Evolutionary conservation across 1,140 invertebrate genomes (phyloP), one percentile per base, ranked within the genome.

Genomic region (Nephila pilipes): DNA sequence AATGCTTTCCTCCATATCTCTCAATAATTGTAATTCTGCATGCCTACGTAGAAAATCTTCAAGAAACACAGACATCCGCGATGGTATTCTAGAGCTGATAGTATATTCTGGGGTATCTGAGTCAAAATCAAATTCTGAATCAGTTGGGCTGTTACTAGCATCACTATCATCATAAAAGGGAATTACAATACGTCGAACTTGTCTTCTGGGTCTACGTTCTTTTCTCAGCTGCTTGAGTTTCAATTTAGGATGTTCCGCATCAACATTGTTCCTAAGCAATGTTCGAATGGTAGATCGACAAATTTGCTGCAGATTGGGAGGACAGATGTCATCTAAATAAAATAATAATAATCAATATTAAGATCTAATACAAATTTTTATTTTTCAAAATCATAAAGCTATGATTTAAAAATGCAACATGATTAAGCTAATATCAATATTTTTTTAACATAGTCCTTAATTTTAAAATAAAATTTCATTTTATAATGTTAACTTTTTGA

Each of bases 281-380:
- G 95, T 95, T 36, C 97, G 95, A 58, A 97, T 97, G 63, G 94
- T 95, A 18, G 95, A 95, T 32, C 97, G 96, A 94, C 97, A 97
- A 1, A 97, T 90, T 46, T 96, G 96, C 95, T 97, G 96, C 1
- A 97, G 95, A 38, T 95, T 95, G 46, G 96, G 94, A 3, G 97
- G 96, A 87, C 96, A 95, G 55, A 96, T 95, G 58, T 97, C 96
- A 94, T 97, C 97, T 97, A 94, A 46, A 96, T 96, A 94, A 94
- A 36, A 25, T 32, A 32, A 81, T 54, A 20, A 22, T 5, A 18
- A 81, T 46, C 12, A 46, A 10, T 46, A n/a, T n/a, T n/a, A n/a
- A n/a, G 6, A 46, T 8, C 18, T 32, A 0, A 12, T 25, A 25
- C 63, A 65, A 25, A 25, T 60, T 46, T 46, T 46, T 46, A 46